Base-by-base conservation (phyloP, 1,140 invertebrate genomes). In the Drosophila littoralis region DNA sequence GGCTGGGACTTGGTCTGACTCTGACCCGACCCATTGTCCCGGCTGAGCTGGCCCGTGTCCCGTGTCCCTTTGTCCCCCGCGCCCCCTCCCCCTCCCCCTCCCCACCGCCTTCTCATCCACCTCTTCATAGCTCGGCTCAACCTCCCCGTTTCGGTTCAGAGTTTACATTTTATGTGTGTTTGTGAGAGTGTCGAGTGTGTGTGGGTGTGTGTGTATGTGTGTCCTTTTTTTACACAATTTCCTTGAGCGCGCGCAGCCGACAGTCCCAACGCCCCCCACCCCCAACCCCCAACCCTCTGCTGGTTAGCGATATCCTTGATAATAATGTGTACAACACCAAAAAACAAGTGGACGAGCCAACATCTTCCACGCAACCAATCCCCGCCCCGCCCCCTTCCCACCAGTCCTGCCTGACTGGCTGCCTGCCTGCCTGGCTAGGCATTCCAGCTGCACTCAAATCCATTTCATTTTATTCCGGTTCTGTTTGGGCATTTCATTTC, bases 161-260 rank as follows among this genome's bases (percentile, higher is more conserved):
- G 83, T 85, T 86, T 85, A 85, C 82, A 86, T 81, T 86, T 85
- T 75, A 85, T 85, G 58, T 81, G 75, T 83, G 70, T 70, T 61
- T 68, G 51, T 35, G 32, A 33, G 17, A 10, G 33, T 40, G 35
- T 46, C 12, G 42, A 33, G 43, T 48, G 58, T 46, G 35, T 57
- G 35, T 65, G 12, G 50, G 50, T 52, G 15, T 64, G 40, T 63
- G 42, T 55, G 33, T 43, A 9, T 22, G 38, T 32, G 32, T 57
- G 40, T 58, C 63, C 45, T 54, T 77, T 77, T 81, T 84, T 71
- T 81, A 74, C 67, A 81, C 82, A 86, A 74, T 84, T 84, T 85
- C 83, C 81, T 81, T 80, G 75, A 73, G 61, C 68, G 79, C 75
- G 75, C 79, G 68, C 79, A 72, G 74, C 69, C 54, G 54, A 58